Percentiles rank a stretch among this genome's conserved stretches.
These are phyloP conservation scores for Drosophila neocordata DNA, from an alignment of 1,140 invertebrate species.

Conservation along the genomic window DNA sequence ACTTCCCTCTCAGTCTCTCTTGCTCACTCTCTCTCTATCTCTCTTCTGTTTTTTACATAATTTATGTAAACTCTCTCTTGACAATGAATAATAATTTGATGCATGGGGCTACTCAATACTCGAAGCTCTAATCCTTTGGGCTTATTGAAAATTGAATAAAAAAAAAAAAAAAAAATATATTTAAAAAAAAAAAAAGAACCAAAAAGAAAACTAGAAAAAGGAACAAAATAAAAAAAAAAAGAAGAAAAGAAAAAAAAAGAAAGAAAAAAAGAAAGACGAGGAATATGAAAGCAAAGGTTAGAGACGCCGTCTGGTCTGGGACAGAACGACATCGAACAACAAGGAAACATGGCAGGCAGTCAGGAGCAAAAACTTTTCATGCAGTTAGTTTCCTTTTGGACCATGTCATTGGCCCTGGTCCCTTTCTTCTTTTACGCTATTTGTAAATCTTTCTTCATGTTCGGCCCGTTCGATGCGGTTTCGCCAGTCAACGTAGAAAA, in stretches of 20 bases:
- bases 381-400: conserved; percentile 48
- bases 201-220: conserved; percentile 21
- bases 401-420: conserved; percentile 64
- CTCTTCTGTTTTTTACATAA: conserved; percentile 27
- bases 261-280: conserved; percentile 15
- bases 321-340: conserved; percentile 16
- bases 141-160: conserved; percentile 60
- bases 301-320: conserved; percentile 71
- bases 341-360: conserved; percentile 47
- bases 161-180: too few relatives aligned
- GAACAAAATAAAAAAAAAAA: conserved; percentile 67
- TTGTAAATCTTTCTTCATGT: conserved; percentile 57
- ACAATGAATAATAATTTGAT: conserved; percentile 75
- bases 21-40: not conserved
- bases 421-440: conserved; percentile 37
- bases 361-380: conserved; percentile 55
- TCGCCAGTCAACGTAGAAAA: conserved; percentile 71
- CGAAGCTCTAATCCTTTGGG: conserved; percentile 55
- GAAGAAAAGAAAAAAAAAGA: conserved; percentile 31
- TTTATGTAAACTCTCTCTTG: conserved; percentile 49
- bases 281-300: conserved; percentile 69
- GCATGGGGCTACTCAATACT: conserved; percentile 43
- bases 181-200: conserved; percentile 30
- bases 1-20: not conserved
- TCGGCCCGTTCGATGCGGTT: conserved; percentile 49